phyloP scores from a whole-genome alignment of 2,113 vertebrate genomes.

The Festucalex cinctus region DNA sequence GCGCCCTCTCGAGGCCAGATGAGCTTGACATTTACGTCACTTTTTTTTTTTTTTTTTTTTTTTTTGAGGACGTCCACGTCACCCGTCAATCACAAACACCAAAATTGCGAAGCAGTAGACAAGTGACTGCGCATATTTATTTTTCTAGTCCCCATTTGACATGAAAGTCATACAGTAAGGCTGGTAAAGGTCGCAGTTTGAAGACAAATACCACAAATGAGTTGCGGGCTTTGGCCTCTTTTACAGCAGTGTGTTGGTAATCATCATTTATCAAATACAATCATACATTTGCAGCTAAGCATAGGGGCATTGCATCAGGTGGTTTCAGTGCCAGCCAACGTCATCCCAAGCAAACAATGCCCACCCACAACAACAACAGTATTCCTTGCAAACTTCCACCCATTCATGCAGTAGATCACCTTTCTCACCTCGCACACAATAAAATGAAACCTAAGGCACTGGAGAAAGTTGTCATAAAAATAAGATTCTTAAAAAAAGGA shows the following conservation, averaged over 20 bases:
- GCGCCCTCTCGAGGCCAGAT: constrained; percentile 48
- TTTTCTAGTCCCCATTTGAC: constrained; percentile 1
- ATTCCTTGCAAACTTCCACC: not conserved
- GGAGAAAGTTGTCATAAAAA: constrained; percentile 14
- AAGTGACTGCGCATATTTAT: not conserved
- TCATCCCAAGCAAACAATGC: not conserved
- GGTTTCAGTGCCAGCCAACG: not conserved
- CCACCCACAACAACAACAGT: not conserved
- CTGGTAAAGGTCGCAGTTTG: constrained; percentile 6
- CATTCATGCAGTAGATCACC: constrained; percentile 7
- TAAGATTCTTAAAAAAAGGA: constrained; percentile 13
- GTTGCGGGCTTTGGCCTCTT: not conserved
- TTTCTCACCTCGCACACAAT: not conserved
- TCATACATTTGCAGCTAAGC: not conserved
- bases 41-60: no score
- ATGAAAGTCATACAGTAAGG: constrained; percentile 6
- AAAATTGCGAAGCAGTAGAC: not conserved
- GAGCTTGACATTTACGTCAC: not conserved
- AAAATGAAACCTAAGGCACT: constrained; percentile 31
- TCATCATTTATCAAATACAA: not conserved
- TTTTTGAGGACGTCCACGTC: no score
- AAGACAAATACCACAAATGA: not conserved
- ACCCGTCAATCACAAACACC: constrained; percentile 10
- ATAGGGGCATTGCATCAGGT: not conserved
- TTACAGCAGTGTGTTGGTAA: not conserved